These are phyloP conservation scores for Acanthis flammea DNA, from an alignment of 2,797 vertebrate species.

Conservation along the genomic window DNA sequence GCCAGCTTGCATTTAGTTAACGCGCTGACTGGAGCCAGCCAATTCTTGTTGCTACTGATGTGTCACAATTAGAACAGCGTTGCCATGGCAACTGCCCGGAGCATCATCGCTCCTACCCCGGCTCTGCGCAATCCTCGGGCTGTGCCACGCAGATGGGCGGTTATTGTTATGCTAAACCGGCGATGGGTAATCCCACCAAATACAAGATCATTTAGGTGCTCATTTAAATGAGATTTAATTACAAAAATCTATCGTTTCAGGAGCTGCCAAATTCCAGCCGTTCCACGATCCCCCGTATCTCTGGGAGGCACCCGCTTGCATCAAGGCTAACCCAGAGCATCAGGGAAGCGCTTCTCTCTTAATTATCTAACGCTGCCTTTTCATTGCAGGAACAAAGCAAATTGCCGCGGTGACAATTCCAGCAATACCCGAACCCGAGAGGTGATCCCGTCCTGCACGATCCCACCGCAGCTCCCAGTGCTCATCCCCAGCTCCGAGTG, in stretches of 20 bases:
- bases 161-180: neutral
- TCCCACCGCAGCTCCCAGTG: neutral
- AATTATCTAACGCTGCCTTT: neutral
- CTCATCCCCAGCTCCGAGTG: neutral
- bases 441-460: neutral
- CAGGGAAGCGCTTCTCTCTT: neutral
- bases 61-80: constrained; percentile 70
- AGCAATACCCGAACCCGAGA: neutral
- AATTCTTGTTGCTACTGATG: constrained; percentile 52
- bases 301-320: neutral
- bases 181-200: constrained; percentile 39
- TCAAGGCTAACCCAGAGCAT: neutral
- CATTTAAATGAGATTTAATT: constrained; percentile 28
- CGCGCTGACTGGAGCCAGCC: constrained; percentile 55
- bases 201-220: neutral
- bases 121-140: neutral
- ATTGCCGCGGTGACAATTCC: neutral
- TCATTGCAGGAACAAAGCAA: neutral
- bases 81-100: constrained; percentile 63
- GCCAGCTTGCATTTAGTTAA: constrained; percentile 68
- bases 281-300: neutral
- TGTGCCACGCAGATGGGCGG: neutral
- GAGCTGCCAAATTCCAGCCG: neutral
- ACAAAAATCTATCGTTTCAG: neutral
- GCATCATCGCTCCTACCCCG: neutral